Evolutionary conservation across 2,888 invertebrate species (phyloP).

Genomic region (Apamea crenata): DNA sequence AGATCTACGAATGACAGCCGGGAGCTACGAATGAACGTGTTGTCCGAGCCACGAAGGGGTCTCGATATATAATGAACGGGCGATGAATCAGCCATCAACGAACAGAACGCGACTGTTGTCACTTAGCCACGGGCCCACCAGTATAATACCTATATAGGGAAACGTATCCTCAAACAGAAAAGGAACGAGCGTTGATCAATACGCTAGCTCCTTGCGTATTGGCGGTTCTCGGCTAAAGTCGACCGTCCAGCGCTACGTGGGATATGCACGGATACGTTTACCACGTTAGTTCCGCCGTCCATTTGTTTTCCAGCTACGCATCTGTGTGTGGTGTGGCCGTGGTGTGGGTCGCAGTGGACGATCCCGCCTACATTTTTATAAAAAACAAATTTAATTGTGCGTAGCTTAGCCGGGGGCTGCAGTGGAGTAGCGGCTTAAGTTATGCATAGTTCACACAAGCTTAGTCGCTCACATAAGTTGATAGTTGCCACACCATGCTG

Average conservation of each 20-base stretch:
- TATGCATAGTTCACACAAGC: too few relatives aligned
- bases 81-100: neutral
- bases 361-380: neutral
- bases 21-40: neutral
- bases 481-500: neutral
- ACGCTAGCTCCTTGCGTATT: neutral
- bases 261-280: neutral
- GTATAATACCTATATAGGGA: neutral
- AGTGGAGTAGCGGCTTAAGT: neutral
- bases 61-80: neutral
- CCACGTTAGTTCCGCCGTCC: neutral
- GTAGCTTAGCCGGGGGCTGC: neutral
- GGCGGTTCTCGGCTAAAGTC: neutral
- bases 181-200: neutral
- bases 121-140: neutral
- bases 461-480: neutral
- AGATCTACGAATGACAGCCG: neutral
- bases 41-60: neutral
- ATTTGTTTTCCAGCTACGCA: neutral
- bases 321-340: neutral
- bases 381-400: neutral
- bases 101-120: neutral
- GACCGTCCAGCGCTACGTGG: neutral
- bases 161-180: neutral
- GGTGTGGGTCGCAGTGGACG: neutral